These are phyloP conservation scores for Antigone vipio DNA, from an alignment of 2,113 vertebrate species.

Conservation along the genomic window DNA sequence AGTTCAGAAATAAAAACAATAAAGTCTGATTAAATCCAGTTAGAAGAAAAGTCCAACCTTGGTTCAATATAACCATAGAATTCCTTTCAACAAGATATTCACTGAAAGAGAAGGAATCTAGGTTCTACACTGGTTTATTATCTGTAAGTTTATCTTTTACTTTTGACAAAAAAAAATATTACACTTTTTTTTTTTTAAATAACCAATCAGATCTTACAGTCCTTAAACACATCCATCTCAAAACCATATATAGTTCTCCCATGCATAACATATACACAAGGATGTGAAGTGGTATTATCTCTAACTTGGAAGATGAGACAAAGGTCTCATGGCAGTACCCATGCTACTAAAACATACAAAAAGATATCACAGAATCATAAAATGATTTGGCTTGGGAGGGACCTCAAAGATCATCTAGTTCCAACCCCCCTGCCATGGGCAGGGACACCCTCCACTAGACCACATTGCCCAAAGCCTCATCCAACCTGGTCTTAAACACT, in stretches of 20 bases:
- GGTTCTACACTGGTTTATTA: neutral
- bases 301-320: neutral
- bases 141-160: neutral
- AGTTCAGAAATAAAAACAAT: neutral
- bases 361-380: neutral
- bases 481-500: too few relatives aligned
- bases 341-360: neutral
- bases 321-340: neutral
- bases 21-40: neutral
- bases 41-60: neutral
- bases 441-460: too few relatives aligned
- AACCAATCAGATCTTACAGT: neutral
- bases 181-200: neutral
- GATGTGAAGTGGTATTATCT: neutral
- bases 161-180: neutral
- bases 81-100: neutral
- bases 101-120: neutral
- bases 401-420: too few relatives aligned
- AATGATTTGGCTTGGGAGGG: too few relatives aligned
- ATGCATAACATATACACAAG: neutral
- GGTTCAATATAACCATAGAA: neutral
- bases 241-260: neutral
- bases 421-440: too few relatives aligned
- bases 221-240: neutral
- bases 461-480: too few relatives aligned